Conservation (phyloP, 1,140 invertebrate genomes). For the Formica selysi region DNA sequence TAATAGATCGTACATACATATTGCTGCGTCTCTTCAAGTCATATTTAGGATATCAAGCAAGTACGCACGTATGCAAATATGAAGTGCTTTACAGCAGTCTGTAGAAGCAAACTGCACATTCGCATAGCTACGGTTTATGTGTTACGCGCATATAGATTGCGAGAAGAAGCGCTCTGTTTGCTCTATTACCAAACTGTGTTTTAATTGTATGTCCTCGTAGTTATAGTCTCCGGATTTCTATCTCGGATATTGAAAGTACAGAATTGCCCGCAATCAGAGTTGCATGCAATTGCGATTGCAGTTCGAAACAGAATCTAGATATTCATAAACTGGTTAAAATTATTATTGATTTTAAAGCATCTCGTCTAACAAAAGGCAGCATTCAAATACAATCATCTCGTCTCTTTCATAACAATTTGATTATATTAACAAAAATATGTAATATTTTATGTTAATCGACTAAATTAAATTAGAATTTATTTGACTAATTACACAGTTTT, state of each 20-base stretch:
- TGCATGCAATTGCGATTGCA: constrained; percentile 39
- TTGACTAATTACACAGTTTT: too few species aligned
- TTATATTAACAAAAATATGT: constrained; percentile 16
- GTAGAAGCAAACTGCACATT: constrained; percentile 6
- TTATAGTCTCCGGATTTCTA: constrained; percentile 22
- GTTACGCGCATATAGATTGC: neutral
- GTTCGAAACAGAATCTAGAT: constrained; percentile 33
- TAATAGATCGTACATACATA: neutral
- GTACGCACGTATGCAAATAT: constrained; percentile 3
- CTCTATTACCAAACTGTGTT: constrained; percentile 35
- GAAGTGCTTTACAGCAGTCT: constrained; percentile 10
- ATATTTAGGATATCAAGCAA: constrained; percentile 39
- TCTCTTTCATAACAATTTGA: constrained; percentile 2
- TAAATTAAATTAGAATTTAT: too few species aligned
- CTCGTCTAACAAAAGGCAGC: constrained; percentile 23
- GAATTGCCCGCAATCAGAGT: constrained; percentile 23
- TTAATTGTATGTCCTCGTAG: constrained; percentile 34
- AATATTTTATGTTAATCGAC: neutral
- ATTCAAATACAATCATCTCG: neutral
- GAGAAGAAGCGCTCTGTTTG: constrained; percentile 6
- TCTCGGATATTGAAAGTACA: constrained; percentile 39
- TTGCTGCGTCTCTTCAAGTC: neutral
- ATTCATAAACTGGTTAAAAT: constrained; percentile 32
- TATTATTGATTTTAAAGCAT: constrained; percentile 14
- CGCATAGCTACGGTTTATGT: neutral